Base-by-base conservation (phyloP, 2,888 invertebrate species). In the Cephus nigrinus region DNA sequence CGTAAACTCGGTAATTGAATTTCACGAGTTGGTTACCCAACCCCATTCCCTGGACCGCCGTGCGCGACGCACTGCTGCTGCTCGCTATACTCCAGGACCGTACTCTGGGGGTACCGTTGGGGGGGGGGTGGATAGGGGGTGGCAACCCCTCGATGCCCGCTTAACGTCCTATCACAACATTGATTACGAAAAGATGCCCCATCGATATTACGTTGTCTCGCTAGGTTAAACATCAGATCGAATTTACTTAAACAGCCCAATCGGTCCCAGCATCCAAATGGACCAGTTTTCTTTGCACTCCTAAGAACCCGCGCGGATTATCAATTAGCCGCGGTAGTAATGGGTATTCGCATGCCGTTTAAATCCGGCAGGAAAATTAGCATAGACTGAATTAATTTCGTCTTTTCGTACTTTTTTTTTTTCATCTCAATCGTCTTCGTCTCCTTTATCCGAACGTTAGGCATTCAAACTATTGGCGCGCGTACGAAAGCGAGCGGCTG, bases 11-110 rank as follows among this genome's bases (percentile, higher is more conserved):
- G 89, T 91, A 91, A 91, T 91, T 91, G 91, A 91, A 91, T 91
- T 91, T 91, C 91, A 91, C 91, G 89, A 91, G 90, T 90, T 91
- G 91, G 91, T 91, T 91, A 91, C 88, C 91, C 90, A 88, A 88
- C 88, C 88, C 89, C 34, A 40, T 55, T 32, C 73, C 31, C 75
- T 75, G 68, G 69, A n/a, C 68, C 31, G 68, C 31, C 68, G 75
- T 40, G 31, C 68, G 35, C 55, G 33, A 15, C 40, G 35, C 30
- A 73, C 33, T n/a, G 77, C 76, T 80, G 78, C 77, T 77, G 78
- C 55, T 34, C 12, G 34, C 73, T 11, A 31, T 33, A 35, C 75
- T 32, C 1, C 15, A 32, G 71, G 76, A 76, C 80, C 77, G 71
- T 77, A 69, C 69, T 71, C 74, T 74, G 55, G 73, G 74, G 78